Percentiles rank a stretch among this genome's conserved stretches.
These are phyloP conservation scores for Drosophila silvestris DNA, from an alignment of 2,888 invertebrate species.

Conservation along the genomic window DNA sequence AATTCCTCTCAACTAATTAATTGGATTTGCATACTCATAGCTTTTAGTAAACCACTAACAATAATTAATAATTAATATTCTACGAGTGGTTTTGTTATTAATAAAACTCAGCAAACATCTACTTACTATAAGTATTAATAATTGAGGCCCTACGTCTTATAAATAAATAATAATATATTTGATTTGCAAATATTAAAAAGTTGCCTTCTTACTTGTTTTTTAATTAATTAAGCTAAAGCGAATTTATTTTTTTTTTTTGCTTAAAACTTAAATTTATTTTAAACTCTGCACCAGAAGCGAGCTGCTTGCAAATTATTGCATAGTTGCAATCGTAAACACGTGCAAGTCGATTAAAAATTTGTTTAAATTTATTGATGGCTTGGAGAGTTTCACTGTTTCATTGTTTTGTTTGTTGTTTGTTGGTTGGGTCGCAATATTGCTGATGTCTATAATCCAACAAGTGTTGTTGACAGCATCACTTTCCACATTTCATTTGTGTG, in stretches of 20 bases:
- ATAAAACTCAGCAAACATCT: not conserved
- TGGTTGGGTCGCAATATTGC: conserved; percentile 13
- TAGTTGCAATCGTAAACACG: not conserved
- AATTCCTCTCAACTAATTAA: not conserved
- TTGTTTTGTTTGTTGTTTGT: not conserved
- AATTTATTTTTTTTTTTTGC: not conserved
- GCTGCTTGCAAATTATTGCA: not conserved
- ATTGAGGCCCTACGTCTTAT: not conserved
- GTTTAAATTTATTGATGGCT: not conserved
- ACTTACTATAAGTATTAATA: not conserved
- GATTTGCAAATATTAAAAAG: not conserved
- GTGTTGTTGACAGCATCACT: conserved; percentile 79
- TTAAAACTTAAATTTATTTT: not conserved
- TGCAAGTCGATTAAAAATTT: not conserved
- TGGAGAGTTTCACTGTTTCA: not conserved
- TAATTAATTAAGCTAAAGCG: not conserved
- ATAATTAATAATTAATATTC: not conserved
- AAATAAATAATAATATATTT: not conserved
- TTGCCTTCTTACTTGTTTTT: not conserved
- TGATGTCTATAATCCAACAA: conserved; percentile 64
- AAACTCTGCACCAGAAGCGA: not conserved
- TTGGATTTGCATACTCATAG: not conserved
- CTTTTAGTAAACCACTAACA: not conserved
- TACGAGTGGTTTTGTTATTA: not conserved
- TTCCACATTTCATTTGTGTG: conserved; percentile 72